Evolutionary conservation across 2,888 invertebrate species (phyloP).

Genomic region (Eilema depressum): DNA sequence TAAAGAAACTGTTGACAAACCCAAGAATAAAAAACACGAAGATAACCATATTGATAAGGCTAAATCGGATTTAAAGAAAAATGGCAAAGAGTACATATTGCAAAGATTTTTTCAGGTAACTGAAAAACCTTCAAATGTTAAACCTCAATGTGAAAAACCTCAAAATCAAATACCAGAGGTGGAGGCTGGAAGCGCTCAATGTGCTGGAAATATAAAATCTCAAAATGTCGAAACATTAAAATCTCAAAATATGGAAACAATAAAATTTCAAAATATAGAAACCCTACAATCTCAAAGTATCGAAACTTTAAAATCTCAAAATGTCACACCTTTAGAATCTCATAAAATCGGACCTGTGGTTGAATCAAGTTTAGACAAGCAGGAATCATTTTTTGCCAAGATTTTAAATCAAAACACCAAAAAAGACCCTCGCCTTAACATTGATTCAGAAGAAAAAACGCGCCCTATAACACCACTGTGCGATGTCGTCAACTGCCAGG

Average conservation of each 20-base stretch:
- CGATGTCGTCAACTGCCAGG: constrained; percentile 65
- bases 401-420: constrained; percentile 60
- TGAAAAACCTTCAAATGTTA: constrained; percentile 30
- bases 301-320: background rate
- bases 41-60: constrained; percentile 17
- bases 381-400: constrained; percentile 83
- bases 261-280: background rate
- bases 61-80: constrained; percentile 40
- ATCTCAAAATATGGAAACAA: background rate
- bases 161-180: background rate
- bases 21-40: constrained; percentile 35
- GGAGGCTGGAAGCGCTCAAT: background rate
- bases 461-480: constrained; percentile 65
- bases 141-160: background rate
- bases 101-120: constrained; percentile 63
- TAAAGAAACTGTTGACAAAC: constrained; percentile 53
- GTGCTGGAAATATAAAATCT: background rate
- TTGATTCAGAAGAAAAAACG: constrained; percentile 28
- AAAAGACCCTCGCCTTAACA: constrained; percentile 26
- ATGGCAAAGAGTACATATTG: constrained; percentile 70
- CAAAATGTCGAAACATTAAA: background rate
- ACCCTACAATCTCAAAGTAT: background rate
- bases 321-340: background rate
- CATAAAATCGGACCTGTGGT: constrained; percentile 29
- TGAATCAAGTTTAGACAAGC: constrained; percentile 69